These are phyloP conservation scores for Sipunculus nudus DNA, from an alignment of 2,888 invertebrate species.

Conservation along the genomic window DNA sequence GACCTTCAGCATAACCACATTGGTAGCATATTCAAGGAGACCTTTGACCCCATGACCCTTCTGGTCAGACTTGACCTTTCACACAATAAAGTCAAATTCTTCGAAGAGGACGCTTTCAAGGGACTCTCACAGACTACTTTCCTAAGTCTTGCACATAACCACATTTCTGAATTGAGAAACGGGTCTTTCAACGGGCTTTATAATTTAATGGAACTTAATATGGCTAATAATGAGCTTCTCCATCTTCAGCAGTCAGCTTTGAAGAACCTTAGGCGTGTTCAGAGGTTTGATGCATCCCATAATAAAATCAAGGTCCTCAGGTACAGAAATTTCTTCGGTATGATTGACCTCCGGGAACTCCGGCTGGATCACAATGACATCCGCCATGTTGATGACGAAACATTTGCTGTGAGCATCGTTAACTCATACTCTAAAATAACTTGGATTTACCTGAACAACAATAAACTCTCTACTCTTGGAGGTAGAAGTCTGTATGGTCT, in stretches of 20 bases:
- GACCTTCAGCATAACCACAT: constrained; percentile 44
- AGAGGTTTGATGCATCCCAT: constrained; percentile 43
- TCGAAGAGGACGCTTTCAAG: constrained; percentile 40
- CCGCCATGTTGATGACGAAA: constrained; percentile 42
- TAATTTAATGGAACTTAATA: constrained; percentile 38
- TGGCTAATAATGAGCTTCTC: constrained; percentile 43
- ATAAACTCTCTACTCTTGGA: constrained; percentile 38
- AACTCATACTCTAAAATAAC: constrained; percentile 46
- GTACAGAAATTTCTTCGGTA: constrained; percentile 42
- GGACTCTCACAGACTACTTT: constrained; percentile 42
- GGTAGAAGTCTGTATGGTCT: constrained; percentile 43
- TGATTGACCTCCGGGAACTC: constrained; percentile 44
- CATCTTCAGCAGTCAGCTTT: constrained; percentile 40
- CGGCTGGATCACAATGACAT: constrained; percentile 48
- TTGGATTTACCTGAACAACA: constrained; percentile 47
- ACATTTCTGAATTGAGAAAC: constrained; percentile 38
- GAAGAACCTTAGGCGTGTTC: constrained; percentile 28
- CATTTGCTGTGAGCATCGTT: constrained; percentile 43
- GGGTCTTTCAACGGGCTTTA: constrained; percentile 41
- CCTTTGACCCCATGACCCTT: background rate
- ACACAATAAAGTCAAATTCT: constrained; percentile 42
- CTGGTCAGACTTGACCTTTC: constrained; percentile 39
- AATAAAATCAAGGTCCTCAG: constrained; percentile 43
- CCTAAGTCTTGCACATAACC: constrained; percentile 42
- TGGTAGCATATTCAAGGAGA: constrained; percentile 30